These are phyloP conservation scores for Caenorhabditis briggsae DNA, from an alignment of 1,140 invertebrate genomes.

Conservation along the genomic window DNA sequence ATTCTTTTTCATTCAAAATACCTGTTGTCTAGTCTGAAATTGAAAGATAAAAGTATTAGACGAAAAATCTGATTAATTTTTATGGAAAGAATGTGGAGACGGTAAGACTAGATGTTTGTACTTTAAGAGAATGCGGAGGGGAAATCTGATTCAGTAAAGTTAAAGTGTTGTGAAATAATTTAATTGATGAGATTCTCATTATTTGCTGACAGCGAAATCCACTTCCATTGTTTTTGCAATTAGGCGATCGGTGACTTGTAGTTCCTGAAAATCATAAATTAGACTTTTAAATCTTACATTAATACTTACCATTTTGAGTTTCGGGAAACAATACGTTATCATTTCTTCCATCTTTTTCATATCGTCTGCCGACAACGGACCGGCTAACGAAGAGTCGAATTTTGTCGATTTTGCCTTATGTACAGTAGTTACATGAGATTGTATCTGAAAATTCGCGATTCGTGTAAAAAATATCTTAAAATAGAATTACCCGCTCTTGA, in stretches of 20 bases:
- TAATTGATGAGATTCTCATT: not conserved
- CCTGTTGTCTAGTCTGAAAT: too few relatives aligned
- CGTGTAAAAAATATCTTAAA: too few relatives aligned
- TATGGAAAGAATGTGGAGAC: not conserved
- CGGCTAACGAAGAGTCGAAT: slow-evolving; percentile 58
- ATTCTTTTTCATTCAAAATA: too few relatives aligned
- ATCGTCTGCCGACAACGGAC: slow-evolving; percentile 52
- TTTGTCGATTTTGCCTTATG: slow-evolving; percentile 56
- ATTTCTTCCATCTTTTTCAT: slow-evolving; percentile 62
- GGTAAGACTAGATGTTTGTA: slow-evolving; percentile 20
- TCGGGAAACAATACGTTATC: slow-evolving; percentile 60
- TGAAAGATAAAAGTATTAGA: too few relatives aligned
- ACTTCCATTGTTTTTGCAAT: slow-evolving; percentile 52
- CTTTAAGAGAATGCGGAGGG: not conserved
- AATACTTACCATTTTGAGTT: slow-evolving; percentile 39
- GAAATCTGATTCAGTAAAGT: not conserved
- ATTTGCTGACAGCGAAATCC: not conserved
- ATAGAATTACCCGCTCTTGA: slow-evolving; percentile 47
- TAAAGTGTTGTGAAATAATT: not conserved
- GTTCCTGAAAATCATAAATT: slow-evolving; percentile 15
- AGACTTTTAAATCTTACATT: not conserved
- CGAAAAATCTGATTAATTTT: not conserved
- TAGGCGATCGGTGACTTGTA: slow-evolving; percentile 55
- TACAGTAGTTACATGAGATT: slow-evolving; percentile 62
- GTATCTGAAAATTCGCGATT: slow-evolving; percentile 45